Base-by-base conservation (phyloP, 2,797 vertebrate genomes). In the Phyllotis vaccarum region DNA sequence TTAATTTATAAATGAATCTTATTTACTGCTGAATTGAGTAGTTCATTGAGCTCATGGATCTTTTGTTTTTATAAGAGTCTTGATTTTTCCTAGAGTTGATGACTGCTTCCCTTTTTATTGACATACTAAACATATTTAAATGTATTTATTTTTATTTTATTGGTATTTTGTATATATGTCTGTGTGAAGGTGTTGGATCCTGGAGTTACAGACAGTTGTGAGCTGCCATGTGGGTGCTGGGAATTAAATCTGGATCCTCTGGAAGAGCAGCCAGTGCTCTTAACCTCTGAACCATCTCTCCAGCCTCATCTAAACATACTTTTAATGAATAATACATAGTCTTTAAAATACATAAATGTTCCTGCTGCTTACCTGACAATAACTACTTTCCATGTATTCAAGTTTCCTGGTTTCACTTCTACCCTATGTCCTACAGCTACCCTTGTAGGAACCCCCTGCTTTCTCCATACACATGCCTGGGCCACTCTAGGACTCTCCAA, bases 371-470 rank as follows among this genome's bases (percentile, higher is more conserved):
- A 88, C 11, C 27, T 93, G 89, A 64, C 54, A 52, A 70, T 43
- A 34, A 22, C 58, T 46, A 68, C 74, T 37, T 87, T 68, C 21
- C 49, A 78, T 52, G 37, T 6, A 17, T 82, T 81, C 37, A 46
- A 76, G 17, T 31, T 80, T 70, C 56, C 89, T 58, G 82, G 56
- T 82, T 91, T 49, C 31, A 81, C 21, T 80, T 70, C 43, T 22
- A 29, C 5, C 6, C 49, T 88, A 17, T 11, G 4, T 12, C 56
- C 29, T 11, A 10, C 24, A 72, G 70, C 58, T 78, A 46, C 31
- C 58, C 68, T 58, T 92, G 66, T 16, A 87, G 76, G 37, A 88
- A 34, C 27, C 11, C 93, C 86, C 58, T 94, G 82, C 43, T 89
- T 95, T 78, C 75, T 87, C 17, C 21, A 74, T 52, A 31, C 22